Base-by-base conservation (phyloP, 1,140 invertebrate genomes). In the Drusus annulatus region DNA sequence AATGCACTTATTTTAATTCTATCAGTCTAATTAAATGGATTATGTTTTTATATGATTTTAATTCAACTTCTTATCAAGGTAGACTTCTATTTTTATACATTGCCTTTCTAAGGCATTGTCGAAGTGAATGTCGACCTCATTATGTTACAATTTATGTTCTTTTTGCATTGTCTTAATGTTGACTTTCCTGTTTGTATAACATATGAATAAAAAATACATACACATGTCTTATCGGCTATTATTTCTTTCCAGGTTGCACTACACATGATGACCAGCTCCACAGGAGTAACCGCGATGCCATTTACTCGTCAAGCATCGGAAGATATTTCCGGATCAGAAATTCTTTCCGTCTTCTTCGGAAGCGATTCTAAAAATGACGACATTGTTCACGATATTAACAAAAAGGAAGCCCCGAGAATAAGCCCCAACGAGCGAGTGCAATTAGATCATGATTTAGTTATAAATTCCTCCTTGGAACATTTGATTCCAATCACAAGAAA, bases 371-470 rank as follows among this genome's bases (percentile, higher is more conserved):
- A 36, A 54, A 68, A 80, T 31, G 76, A 75, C 15, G 51, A 79
- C 25, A 25, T 80, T 62, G 45, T 68, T 19, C 21, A 69, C 36
- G 82, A 83, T 60, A 81, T 83, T 13, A 83, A 81, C 62, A 83
- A 83, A 65, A 83, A 79, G 62, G 82, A 83, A 78, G 82, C 82
- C 6, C 82, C 82, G 8, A 79, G 82, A 83, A 83, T 83, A 80
- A 50, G 13, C 3, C 2, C 60, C 16, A 51, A 65, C 5, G 51
- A 80, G 69, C 28, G 69, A 16, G 15, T n/a, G 31, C 25, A 80
- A n/a, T 51, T 80, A 21, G 68, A 62, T 28, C 78, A 81, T 25
- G 82, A 81, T 65, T 19, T 80, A 13, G 63, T 77, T 50, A 3
- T 76, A n/a, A 45, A 76, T 50, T 52, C 75, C 63, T 71, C 65